Evolutionary conservation across 2,888 invertebrate genomes (phyloP).

Genomic region (Diarsia dahlii): DNA sequence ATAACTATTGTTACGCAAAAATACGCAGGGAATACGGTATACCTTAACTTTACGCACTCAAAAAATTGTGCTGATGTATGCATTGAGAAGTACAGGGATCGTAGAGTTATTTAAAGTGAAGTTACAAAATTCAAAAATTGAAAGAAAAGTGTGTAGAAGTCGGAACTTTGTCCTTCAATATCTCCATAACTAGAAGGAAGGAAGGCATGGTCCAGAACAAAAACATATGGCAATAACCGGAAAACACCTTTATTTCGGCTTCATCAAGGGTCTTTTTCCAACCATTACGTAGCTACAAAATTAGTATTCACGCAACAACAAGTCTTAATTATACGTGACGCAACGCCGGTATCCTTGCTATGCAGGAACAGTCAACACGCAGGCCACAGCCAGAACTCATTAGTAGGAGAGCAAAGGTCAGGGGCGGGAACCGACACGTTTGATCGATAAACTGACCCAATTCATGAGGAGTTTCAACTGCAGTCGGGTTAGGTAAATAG

Average conservation of each 20-base stretch:
- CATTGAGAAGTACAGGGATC: background rate
- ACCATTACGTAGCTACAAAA: background rate
- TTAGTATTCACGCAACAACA: background rate
- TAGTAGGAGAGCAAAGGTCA: constrained; percentile 58
- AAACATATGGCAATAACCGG: background rate
- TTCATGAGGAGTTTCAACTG: constrained; percentile 43
- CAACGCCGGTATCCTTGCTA: constrained; percentile 25
- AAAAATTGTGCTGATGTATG: background rate
- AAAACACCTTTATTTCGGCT: background rate
- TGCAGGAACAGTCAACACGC: constrained; percentile 44
- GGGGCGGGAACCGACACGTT: constrained; percentile 41
- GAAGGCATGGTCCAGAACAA: background rate
- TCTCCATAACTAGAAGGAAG: background rate
- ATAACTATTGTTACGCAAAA: too few relatives aligned
- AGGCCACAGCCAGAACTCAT: constrained; percentile 50
- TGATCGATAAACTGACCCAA: constrained; percentile 60
- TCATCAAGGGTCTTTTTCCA: background rate
- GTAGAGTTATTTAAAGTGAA: background rate
- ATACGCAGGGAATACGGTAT: too few relatives aligned
- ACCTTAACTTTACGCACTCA: too few relatives aligned
- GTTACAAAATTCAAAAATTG: background rate
- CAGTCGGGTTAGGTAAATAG: constrained; percentile 41
- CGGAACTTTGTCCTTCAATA: background rate
- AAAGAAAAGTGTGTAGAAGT: background rate
- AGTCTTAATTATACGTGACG: constrained; percentile 37